Conservation (phyloP, 2,888 invertebrate genomes). For the Cephus spinipes region DNA sequence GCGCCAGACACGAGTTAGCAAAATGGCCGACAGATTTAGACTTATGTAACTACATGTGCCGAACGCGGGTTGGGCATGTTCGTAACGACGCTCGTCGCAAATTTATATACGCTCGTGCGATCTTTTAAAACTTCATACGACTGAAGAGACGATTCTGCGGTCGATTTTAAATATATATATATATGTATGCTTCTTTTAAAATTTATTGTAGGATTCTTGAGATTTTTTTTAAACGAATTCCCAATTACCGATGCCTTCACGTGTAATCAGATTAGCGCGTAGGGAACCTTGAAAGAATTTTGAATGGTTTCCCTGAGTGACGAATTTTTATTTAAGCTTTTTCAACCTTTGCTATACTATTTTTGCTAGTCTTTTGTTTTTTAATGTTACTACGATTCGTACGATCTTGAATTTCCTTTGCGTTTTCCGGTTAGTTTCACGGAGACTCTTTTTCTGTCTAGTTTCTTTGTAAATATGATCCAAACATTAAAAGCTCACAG, state of each 20-base stretch:
- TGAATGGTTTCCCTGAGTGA: neutral
- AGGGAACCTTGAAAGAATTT: neutral
- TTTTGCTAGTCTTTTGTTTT: too few species aligned
- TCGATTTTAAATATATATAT: too few species aligned
- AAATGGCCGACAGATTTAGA: constrained; percentile 64
- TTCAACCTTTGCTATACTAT: too few species aligned
- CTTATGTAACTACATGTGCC: constrained; percentile 56
- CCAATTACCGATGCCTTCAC: neutral
- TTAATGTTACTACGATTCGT: neutral
- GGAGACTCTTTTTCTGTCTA: neutral
- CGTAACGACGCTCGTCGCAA: neutral
- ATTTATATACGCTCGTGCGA: neutral
- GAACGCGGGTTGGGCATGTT: constrained; percentile 36
- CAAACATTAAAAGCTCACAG: neutral
- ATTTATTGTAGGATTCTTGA: neutral
- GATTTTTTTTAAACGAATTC: neutral
- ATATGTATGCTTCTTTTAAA: neutral
- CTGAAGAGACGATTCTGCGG: too few species aligned
- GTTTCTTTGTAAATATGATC: neutral
- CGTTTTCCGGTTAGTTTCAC: neutral
- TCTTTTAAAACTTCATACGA: neutral
- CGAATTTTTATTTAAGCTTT: neutral
- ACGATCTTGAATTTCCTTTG: neutral
- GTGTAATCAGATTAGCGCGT: neutral
- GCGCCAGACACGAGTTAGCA: constrained; percentile 48